These are phyloP conservation scores for Rambutsinella grinnellia DNA, from an alignment of 2,888 invertebrate species.

Conservation along the genomic window DNA sequence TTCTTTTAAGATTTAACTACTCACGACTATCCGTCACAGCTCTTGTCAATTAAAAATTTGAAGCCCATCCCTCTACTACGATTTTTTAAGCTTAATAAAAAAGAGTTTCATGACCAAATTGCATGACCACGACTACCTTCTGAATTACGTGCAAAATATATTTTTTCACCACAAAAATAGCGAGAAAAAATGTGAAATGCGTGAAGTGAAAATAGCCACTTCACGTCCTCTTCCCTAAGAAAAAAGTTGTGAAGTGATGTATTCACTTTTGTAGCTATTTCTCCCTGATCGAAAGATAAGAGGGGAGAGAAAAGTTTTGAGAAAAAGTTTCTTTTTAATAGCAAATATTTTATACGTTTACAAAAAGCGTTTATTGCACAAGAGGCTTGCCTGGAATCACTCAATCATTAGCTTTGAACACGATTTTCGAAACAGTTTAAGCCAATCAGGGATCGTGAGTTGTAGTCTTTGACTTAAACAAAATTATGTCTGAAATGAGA, in stretches of 20 bases:
- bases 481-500: too few species aligned
- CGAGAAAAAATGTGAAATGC: background rate
- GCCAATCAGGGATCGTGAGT: too few species aligned
- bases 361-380: too few species aligned
- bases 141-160: background rate
- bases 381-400: too few species aligned
- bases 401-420: too few species aligned
- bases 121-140: background rate
- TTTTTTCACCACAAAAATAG: slow-evolving; percentile 4
- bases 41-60: too few species aligned
- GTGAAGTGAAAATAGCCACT: slow-evolving; percentile 39
- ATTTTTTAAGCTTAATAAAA: background rate
- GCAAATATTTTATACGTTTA: too few species aligned
- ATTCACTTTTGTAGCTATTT: background rate
- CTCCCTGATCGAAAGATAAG: background rate
- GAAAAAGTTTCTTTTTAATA: background rate
- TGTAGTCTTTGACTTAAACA: too few species aligned
- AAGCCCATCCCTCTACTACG: background rate
- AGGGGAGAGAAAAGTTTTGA: background rate
- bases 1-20: background rate
- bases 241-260: background rate
- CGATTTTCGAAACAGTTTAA: too few species aligned
- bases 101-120: background rate
- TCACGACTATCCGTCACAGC: too few species aligned
- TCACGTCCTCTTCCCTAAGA: slow-evolving; percentile 54